phyloP scores from a whole-genome alignment of 2,797 vertebrate species.

The Argyrosomus regius region DNA sequence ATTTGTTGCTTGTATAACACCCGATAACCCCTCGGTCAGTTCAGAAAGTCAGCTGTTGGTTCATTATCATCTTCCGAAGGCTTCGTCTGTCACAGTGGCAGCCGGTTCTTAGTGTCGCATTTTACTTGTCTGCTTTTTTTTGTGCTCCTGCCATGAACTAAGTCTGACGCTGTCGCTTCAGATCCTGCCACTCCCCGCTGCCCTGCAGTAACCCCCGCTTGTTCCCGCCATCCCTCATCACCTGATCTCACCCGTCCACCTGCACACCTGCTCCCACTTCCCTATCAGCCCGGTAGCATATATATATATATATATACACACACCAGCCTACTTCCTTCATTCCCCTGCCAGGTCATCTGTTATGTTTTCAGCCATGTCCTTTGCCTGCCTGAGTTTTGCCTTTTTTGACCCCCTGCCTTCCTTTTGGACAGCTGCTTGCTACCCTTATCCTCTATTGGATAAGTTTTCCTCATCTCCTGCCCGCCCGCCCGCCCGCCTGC shows the following conservation, averaged over 20 bases:
- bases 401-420: neutral
- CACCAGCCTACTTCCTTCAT: neutral
- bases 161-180: neutral
- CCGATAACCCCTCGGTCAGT: neutral
- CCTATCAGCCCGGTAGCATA: neutral
- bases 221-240: neutral
- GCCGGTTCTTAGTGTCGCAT: neutral
- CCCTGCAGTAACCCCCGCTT: neutral
- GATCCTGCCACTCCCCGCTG: constrained; percentile 2
- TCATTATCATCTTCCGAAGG: constrained; percentile 25
- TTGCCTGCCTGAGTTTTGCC: neutral
- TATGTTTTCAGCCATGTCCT: constrained; percentile 9
- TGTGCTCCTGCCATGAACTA: neutral
- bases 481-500: neutral
- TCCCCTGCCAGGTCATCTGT: neutral
- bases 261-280: neutral
- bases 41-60: constrained; percentile 7
- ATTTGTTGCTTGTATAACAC: constrained; percentile 8
- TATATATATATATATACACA: neutral
- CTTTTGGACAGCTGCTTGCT: constrained; percentile 13
- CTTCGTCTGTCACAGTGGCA: neutral
- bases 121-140: neutral
- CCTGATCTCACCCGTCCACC: neutral
- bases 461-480: neutral
- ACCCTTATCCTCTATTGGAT: neutral